Conservation (phyloP, 2,888 invertebrate species). For the Parnassius apollo region DNA sequence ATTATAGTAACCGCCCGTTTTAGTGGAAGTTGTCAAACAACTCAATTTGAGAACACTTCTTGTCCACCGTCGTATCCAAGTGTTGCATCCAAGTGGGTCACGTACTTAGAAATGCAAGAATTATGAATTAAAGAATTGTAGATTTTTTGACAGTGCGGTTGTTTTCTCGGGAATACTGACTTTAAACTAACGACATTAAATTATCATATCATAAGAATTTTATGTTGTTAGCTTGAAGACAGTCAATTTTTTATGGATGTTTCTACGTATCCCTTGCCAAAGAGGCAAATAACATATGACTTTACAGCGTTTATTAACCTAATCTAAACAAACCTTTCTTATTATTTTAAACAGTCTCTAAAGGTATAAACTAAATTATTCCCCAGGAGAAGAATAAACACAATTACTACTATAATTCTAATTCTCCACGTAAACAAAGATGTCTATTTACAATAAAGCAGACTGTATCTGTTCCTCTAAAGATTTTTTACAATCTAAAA, state of each 20-base stretch:
- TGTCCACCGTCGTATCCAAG: constrained; percentile 1
- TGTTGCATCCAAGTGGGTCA: constrained; percentile 7
- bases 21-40: constrained; percentile 28
- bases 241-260: not conserved
- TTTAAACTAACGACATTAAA: constrained; percentile 7
- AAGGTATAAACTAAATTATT: too few relatives aligned
- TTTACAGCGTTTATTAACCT: too few relatives aligned
- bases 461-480: too few relatives aligned
- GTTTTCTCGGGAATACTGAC: constrained; percentile 16
- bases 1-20: constrained; percentile 20
- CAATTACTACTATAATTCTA: too few relatives aligned
- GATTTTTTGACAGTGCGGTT: constrained; percentile 18
- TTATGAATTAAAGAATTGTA: constrained; percentile 18
- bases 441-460: too few relatives aligned
- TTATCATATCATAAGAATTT: constrained; percentile 2
- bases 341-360: too few relatives aligned
- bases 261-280: not conserved
- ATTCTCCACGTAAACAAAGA: too few relatives aligned
- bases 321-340: too few relatives aligned
- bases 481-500: too few relatives aligned
- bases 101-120: constrained; percentile 17
- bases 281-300: too few relatives aligned
- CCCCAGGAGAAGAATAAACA: too few relatives aligned
- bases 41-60: constrained; percentile 24
- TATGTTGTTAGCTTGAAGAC: not conserved